Conservation (phyloP, 1,140 invertebrate species). For the Parasteatoda tepidariorum region DNA sequence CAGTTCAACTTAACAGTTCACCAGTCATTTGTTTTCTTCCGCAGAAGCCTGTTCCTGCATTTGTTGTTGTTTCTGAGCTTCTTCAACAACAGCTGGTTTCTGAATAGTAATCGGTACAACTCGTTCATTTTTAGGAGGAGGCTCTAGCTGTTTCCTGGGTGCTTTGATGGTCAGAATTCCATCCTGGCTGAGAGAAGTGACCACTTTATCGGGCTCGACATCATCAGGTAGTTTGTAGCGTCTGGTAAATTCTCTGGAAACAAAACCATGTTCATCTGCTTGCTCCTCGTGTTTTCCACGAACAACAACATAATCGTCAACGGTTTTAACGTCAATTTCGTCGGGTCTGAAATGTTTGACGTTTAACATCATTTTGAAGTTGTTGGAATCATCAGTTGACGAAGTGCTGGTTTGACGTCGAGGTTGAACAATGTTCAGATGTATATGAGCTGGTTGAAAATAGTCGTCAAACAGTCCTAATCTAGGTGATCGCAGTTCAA, state of each 20-base stretch:
- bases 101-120: slow-evolving; percentile 68
- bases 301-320: slow-evolving; percentile 81
- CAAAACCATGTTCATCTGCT: slow-evolving; percentile 78
- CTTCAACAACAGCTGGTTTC: slow-evolving; percentile 3
- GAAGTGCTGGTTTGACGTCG: background rate
- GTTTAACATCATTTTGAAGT: slow-evolving; percentile 79
- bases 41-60: no score
- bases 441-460: background rate
- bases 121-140: slow-evolving; percentile 67
- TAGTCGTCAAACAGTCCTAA: background rate
- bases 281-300: slow-evolving; percentile 87
- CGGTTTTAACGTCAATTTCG: slow-evolving; percentile 86
- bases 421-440: background rate
- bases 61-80: slow-evolving; percentile 36
- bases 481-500: background rate
- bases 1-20: no score
- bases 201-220: slow-evolving; percentile 74
- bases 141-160: no score
- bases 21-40: no score
- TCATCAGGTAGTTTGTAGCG: slow-evolving; percentile 75
- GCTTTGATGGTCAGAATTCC: no score
- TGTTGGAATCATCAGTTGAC: no score
- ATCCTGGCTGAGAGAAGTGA: no score
- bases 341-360: slow-evolving; percentile 85
- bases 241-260: slow-evolving; percentile 75